phyloP scores from a whole-genome alignment of 2,113 vertebrate genomes.

The Poeciliopsis occidentalis region DNA sequence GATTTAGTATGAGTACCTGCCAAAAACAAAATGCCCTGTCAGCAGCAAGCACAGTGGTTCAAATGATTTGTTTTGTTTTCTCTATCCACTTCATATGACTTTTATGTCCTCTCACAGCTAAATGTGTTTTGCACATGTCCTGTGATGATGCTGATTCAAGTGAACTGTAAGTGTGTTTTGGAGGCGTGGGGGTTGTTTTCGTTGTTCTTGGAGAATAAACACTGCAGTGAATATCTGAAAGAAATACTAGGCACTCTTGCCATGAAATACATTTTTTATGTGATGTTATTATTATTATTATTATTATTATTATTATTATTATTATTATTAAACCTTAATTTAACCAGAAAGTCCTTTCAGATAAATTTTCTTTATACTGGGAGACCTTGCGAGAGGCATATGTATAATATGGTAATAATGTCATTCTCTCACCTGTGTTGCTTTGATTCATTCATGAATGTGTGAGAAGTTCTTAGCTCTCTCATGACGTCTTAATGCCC shows the following conservation, averaged over 20 bases:
- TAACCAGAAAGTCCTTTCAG: too few relatives aligned
- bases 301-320: too few relatives aligned
- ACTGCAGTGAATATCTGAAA: constrained; percentile 1
- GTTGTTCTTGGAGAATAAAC: constrained; percentile 1
- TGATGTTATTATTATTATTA: too few relatives aligned
- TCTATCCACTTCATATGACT: constrained; percentile 14
- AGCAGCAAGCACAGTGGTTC: constrained; percentile 29
- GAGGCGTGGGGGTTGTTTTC: too few relatives aligned
- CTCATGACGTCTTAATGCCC: too few relatives aligned
- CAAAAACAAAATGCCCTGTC: constrained; percentile 36
- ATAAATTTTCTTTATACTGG: too few relatives aligned
- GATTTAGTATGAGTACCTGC: constrained; percentile 51
- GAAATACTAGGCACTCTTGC: constrained; percentile 2
- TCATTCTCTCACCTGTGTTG: too few relatives aligned
- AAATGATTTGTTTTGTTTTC: constrained; percentile 40
- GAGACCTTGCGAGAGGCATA: too few relatives aligned
- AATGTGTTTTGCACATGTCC: constrained; percentile 21
- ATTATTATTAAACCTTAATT: too few relatives aligned
- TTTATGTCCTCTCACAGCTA: constrained; percentile 28
- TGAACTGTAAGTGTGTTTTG: background rate
- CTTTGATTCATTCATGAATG: too few relatives aligned
- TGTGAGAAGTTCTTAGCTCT: too few relatives aligned
- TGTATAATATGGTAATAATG: too few relatives aligned
- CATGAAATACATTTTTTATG: constrained; percentile 4
- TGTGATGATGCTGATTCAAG: constrained; percentile 12